These are phyloP conservation scores for Arctia plantaginis DNA, from an alignment of 2,888 invertebrate species.

Conservation along the genomic window DNA sequence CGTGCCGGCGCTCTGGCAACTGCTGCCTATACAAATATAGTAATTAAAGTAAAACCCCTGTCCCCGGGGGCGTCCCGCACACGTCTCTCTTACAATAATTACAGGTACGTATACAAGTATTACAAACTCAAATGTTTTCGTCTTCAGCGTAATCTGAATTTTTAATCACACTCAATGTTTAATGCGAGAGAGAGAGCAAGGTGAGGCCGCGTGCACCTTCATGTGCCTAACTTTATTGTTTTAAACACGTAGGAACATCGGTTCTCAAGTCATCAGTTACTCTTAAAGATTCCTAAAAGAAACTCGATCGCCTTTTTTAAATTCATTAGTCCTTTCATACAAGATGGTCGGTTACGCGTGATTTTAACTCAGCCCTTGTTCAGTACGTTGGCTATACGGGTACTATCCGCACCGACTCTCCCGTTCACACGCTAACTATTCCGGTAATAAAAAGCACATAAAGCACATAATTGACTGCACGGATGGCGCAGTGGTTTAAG, in stretches of 20 bases:
- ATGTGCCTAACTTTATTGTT: not conserved
- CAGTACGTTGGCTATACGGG: not conserved
- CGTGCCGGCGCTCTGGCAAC: not conserved
- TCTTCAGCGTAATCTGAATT: conserved; percentile 25
- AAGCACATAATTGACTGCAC: too few relatives aligned
- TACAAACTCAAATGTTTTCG: conserved; percentile 11
- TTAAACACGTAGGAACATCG: not conserved
- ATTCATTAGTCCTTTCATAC: too few relatives aligned
- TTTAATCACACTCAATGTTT: conserved; percentile 23
- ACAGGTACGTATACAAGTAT: conserved; percentile 7
- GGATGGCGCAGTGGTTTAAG: too few relatives aligned
- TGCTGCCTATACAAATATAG: not conserved
- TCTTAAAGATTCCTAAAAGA: too few relatives aligned
- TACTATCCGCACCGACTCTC: not conserved
- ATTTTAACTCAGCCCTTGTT: not conserved
- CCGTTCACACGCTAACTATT: too few relatives aligned
- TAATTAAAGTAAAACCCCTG: not conserved
- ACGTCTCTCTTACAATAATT: not conserved
- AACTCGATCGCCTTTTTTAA: not conserved
- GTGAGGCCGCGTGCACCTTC: not conserved
- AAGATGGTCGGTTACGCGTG: too few relatives aligned
- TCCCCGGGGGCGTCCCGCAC: not conserved
- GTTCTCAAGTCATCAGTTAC: not conserved
- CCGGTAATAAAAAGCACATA: too few relatives aligned
- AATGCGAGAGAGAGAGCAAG: conserved; percentile 6